Conservation (phyloP, 2,797 vertebrate genomes). For the Enteromius argenteus region DNA sequence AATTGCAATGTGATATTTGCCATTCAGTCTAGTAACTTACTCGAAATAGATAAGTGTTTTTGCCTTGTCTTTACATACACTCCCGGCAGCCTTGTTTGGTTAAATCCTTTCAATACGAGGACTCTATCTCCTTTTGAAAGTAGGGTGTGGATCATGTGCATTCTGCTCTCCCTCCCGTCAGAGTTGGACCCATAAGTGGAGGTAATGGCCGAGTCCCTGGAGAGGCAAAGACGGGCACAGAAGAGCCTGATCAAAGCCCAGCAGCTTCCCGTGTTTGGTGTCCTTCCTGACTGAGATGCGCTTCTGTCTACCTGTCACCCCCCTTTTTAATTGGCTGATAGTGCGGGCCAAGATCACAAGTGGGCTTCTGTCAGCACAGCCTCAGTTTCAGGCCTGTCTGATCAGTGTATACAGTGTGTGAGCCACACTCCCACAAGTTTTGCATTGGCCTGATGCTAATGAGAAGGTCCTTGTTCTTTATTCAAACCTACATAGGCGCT, state of each 20-base stretch:
- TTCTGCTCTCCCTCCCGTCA: constrained; percentile 61
- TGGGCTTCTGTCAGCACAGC: constrained; percentile 40
- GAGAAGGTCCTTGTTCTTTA: constrained; percentile 64
- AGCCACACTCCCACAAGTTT: constrained; percentile 73
- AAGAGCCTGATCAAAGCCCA: constrained; percentile 68
- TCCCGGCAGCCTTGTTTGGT: constrained; percentile 44
- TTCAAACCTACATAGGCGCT: constrained; percentile 45
- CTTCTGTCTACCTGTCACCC: constrained; percentile 71
- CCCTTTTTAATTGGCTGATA: constrained; percentile 68
- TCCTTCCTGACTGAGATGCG: constrained; percentile 64
- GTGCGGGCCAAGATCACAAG: constrained; percentile 57
- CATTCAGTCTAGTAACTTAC: neutral
- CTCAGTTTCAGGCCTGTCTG: constrained; percentile 57
- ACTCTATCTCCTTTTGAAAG: constrained; percentile 57
- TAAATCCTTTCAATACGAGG: constrained; percentile 53
- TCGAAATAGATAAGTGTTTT: neutral
- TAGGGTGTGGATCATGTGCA: constrained; percentile 54
- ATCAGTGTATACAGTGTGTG: constrained; percentile 63
- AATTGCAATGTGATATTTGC: constrained; percentile 11
- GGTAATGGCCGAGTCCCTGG: constrained; percentile 61
- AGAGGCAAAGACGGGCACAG: constrained; percentile 53
- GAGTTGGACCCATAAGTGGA: constrained; percentile 63
- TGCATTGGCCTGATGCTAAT: constrained; percentile 74
- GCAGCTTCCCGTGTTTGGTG: constrained; percentile 56
- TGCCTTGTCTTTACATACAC: neutral